Percentiles rank a stretch among this genome's conserved stretches.
phyloP scores from a whole-genome alignment of 2,797 vertebrate species.

The Danio choprae region DNA sequence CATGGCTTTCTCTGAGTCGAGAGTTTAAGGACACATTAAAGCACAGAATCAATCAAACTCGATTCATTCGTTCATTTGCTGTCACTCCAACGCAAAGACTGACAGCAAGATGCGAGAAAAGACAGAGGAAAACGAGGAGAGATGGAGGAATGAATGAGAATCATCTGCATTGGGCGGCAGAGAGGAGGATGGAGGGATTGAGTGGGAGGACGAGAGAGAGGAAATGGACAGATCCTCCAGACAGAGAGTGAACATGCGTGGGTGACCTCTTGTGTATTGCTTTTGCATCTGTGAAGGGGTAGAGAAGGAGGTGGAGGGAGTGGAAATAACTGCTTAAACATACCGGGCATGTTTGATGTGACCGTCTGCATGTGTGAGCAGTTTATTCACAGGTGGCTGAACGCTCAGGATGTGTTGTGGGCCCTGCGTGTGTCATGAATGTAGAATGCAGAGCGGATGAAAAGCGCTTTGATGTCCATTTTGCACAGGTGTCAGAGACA shows the following conservation, averaged over 20 bases:
- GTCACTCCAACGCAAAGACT: constrained; percentile 1
- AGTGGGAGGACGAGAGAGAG: constrained; percentile 42
- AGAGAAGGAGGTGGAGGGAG: constrained; percentile 50
- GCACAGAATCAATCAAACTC: constrained; percentile 5
- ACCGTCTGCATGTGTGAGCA: constrained; percentile 38
- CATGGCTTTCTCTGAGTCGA: neutral
- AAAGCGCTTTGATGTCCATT: constrained; percentile 52
- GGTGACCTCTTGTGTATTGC: constrained; percentile 39
- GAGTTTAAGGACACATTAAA: constrained; percentile 11
- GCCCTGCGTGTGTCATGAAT: constrained; percentile 59
- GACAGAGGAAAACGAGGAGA: constrained; percentile 19
- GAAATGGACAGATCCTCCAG: constrained; percentile 46
- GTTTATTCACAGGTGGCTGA: constrained; percentile 51
- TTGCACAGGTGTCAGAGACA: constrained; percentile 48
- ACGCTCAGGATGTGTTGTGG: constrained; percentile 56
- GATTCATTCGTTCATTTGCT: neutral
- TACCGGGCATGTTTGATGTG: constrained; percentile 37
- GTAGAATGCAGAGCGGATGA: constrained; percentile 50
- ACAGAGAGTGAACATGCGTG: constrained; percentile 43
- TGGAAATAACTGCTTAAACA: constrained; percentile 58
- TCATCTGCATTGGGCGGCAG: constrained; percentile 20
- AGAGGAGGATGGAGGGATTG: constrained; percentile 17
- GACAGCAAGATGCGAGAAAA: constrained; percentile 41
- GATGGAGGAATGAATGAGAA: constrained; percentile 21
- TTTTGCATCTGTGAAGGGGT: constrained; percentile 18